Conservation (phyloP, 2,888 invertebrate genomes). For the Oligia strigilis region DNA sequence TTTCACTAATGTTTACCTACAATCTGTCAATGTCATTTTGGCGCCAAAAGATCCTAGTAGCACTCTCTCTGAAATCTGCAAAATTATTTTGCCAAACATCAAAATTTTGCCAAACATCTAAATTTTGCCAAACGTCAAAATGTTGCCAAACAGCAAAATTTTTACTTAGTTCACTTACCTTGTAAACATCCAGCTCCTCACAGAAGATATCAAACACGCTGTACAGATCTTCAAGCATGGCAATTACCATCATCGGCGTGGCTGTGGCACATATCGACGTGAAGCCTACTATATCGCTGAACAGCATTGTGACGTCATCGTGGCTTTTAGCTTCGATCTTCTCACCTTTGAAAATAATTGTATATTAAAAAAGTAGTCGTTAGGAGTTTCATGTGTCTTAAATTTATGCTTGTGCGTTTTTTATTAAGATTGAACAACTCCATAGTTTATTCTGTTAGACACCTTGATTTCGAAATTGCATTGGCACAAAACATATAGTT, state of each 20-base stretch:
- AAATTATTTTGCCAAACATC: not conserved
- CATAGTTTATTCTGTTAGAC: not conserved
- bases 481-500: too few species aligned
- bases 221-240: slow-evolving; percentile 97
- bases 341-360: slow-evolving; percentile 91
- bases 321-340: slow-evolving; percentile 98
- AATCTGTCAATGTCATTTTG: not conserved
- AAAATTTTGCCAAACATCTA: not conserved
- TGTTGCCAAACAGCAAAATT: not conserved
- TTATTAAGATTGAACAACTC: too few species aligned
- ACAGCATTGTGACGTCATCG: slow-evolving; percentile 98
- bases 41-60: not conserved
- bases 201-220: slow-evolving; percentile 98
- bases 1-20: not conserved
- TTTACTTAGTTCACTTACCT: slow-evolving; percentile 90
- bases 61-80: not conserved
- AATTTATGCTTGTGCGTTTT: too few species aligned
- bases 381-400: not conserved
- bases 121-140: not conserved
- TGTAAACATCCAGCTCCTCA: slow-evolving; percentile 98
- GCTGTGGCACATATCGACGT: slow-evolving; percentile 98
- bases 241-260: slow-evolving; percentile 98
- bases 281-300: slow-evolving; percentile 99
- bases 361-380: not conserved
- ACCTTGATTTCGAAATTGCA: not conserved